Evolutionary conservation across 2,797 vertebrate genomes (phyloP), one percentile per base, ranked within the genome.

Genomic region (Sitta carolinensis): DNA sequence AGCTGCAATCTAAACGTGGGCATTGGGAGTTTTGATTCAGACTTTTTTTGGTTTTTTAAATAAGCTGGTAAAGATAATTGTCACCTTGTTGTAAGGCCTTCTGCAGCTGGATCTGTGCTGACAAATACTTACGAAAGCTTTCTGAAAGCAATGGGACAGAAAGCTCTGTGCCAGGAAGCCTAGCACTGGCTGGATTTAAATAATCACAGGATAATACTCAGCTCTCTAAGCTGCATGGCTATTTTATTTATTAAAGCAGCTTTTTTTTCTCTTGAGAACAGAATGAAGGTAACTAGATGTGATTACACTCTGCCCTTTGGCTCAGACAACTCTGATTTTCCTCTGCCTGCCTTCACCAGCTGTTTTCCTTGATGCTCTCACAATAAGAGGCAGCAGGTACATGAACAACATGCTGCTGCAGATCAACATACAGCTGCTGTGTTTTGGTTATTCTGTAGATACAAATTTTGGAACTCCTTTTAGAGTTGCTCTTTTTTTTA

Each of bases 201-300:
- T 94, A 92, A 80, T 89, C 25, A 25, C 7, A 8, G 32, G 32
- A 38, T 91, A 70, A 61, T 3, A 5, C 32, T 85, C 26, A 34
- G 47, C 72, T 83, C 62, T 72, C 18, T 75, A 78, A 92, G 58
- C 76, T 2, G 3, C 27, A 13, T 68, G 54, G 64, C 82, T 91
- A 5, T 93, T 88, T 89, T 89, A 72, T 79, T 91, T 95, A 83
- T 80, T 87, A 88, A 90, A 94, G 85, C 62, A 59, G 69, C 45
- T 82, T 66, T 91, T 91, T 91, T 84, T 54, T 17, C 40, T 42
- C 79, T 80, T 0, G 13, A 83, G 38, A 84, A 27, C 80, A 93
- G 73, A 78, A n/a, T 81, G 76, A 91, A 83, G 85, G 58, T 90
- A 85, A 85, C 85, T 63, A 57, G 42, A 68, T 47, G 70, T 88